phyloP scores from a whole-genome alignment of 2,888 invertebrate species.

The Amblyteles armatorius region DNA sequence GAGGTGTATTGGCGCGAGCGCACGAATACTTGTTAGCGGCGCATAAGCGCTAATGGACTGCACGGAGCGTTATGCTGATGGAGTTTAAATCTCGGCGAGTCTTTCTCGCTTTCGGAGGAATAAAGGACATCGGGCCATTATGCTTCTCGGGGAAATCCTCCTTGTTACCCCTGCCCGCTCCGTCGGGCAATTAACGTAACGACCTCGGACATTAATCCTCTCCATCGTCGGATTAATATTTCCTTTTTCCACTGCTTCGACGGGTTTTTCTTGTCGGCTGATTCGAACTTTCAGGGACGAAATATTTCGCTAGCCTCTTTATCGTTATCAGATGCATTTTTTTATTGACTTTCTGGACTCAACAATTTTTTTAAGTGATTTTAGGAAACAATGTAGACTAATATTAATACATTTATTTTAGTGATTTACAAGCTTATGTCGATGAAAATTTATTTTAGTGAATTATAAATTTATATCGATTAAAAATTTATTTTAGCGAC shows the following conservation, averaged over 20 bases:
- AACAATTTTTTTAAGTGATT: neutral
- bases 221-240: constrained; percentile 47
- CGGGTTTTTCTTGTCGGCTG: neutral
- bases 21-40: neutral
- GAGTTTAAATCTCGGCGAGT: constrained; percentile 22
- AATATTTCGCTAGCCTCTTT: neutral
- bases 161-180: neutral
- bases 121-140: constrained; percentile 27
- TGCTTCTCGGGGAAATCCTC: constrained; percentile 40
- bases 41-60: neutral
- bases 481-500: neutral
- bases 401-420: neutral
- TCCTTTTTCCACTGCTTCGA: constrained; percentile 32
- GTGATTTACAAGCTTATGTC: neutral
- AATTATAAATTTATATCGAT: neutral
- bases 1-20: neutral
- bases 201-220: constrained; percentile 56
- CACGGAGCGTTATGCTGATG: neutral
- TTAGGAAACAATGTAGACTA: neutral
- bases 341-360: neutral
- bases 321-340: neutral
- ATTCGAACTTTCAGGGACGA: constrained; percentile 14
- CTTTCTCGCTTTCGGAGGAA: neutral
- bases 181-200: constrained; percentile 53
- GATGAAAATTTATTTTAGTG: neutral